Percentiles rank a stretch among this genome's conserved stretches.
phyloP scores from a whole-genome alignment of 2,113 vertebrate genomes.

The Dicaeum eximium region DNA sequence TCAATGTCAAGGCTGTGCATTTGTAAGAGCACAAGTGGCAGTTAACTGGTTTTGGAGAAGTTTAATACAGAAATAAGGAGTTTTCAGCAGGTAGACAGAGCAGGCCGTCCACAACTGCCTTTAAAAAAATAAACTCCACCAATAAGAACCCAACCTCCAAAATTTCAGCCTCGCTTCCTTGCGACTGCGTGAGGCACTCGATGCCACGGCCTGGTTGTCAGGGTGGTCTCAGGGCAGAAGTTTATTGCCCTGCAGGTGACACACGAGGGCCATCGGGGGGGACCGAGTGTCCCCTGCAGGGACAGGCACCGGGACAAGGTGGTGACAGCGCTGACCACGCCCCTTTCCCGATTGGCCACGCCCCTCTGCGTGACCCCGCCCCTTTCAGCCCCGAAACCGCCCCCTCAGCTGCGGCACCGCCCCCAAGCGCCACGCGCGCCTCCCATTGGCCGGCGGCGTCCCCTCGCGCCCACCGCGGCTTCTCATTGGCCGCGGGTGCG shows the following conservation, averaged over 20 bases:
- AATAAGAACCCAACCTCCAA: background rate
- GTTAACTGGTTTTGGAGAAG: no score
- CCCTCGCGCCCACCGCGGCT: background rate
- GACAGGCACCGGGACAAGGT: no score
- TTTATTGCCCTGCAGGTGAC: background rate
- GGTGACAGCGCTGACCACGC: rapidly evolving
- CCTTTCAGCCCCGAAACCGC: rapidly evolving
- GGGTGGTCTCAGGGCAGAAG: no score
- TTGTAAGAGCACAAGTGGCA: no score
- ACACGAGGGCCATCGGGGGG: rapidly evolving
- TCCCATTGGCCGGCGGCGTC: background rate
- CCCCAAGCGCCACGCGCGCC: rapidly evolving
- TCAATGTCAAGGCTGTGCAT: rapidly evolving
- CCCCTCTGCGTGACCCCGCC: rapidly evolving
- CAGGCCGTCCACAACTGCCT: background rate
- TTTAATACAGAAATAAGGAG: background rate
- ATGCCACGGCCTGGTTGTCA: background rate
- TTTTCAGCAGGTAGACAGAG: background rate
- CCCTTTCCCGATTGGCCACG: rapidly evolving
- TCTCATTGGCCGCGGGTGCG: background rate
- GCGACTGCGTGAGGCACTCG: rapidly evolving
- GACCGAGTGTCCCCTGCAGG: rapidly evolving
- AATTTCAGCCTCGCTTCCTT: background rate
- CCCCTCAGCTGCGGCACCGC: background rate
- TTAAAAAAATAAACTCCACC: background rate